A percentile compares a stretch with the other conserved stretches of the same genome.
Evolutionary conservation across 2,113 vertebrate species (phyloP).

Genomic region (Chiloscyllium plagiosum): DNA sequence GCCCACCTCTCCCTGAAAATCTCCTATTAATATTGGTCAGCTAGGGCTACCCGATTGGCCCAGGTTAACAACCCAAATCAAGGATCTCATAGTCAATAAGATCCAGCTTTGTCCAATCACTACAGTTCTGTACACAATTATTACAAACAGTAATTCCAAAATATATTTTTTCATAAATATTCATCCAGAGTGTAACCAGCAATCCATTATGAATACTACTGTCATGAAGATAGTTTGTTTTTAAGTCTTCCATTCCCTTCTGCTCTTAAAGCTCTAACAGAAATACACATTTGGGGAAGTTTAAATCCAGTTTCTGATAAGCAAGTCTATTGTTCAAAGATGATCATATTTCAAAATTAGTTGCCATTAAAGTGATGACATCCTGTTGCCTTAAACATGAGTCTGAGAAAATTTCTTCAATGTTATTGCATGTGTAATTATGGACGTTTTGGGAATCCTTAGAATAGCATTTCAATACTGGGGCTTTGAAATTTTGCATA

Average conservation of each 20-base stretch:
- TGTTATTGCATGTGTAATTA: neutral
- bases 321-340: neutral
- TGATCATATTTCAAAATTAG: neutral
- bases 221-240: neutral
- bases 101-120: no score
- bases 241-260: neutral
- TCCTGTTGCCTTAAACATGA: neutral
- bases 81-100: no score
- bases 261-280: neutral
- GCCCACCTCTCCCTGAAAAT: no score
- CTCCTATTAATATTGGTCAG: no score
- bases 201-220: neutral
- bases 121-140: neutral
- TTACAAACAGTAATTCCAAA: neutral
- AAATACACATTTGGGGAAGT: neutral
- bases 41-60: no score
- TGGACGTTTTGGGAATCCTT: neutral
- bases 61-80: no score
- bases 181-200: neutral
- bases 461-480: no score
- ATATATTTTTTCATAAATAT: neutral
- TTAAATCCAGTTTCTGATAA: neutral
- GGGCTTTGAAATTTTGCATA: no score
- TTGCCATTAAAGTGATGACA: neutral
- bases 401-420: neutral